Evolutionary conservation across 2,113 vertebrate species (phyloP).

Genomic region (Oceanodroma tethys): DNA sequence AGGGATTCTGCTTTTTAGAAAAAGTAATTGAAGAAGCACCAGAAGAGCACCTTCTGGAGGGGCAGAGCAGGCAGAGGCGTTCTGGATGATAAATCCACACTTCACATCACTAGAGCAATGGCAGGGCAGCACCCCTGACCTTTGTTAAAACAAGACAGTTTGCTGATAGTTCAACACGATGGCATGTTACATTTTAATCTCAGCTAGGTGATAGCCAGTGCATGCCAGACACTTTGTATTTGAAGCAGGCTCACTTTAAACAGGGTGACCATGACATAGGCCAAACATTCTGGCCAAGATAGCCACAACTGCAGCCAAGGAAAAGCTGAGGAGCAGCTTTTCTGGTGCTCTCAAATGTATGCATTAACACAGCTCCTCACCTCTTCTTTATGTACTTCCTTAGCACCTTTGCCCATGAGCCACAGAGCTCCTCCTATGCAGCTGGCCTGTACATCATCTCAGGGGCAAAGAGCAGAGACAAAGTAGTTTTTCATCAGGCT

Average conservation of each 20-base stretch:
- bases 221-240: background rate
- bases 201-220: background rate
- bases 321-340: background rate
- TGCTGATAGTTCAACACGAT: background rate
- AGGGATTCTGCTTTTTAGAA: background rate
- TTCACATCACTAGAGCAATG: background rate
- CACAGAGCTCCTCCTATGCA: accelerated
- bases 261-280: background rate
- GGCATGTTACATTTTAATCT: background rate
- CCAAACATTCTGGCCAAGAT: background rate
- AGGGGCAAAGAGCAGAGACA: background rate
- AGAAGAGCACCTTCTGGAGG: background rate
- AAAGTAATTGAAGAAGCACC: background rate
- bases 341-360: background rate
- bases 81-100: background rate
- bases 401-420: background rate
- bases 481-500: background rate
- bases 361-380: background rate
- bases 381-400: background rate
- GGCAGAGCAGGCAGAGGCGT: background rate
- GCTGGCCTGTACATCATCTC: background rate
- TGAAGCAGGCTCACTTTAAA: background rate
- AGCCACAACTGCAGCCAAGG: background rate
- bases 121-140: background rate
- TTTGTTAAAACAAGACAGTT: background rate